Percentiles rank a stretch among this genome's conserved stretches.
Evolutionary conservation across 2,888 invertebrate genomes (phyloP).

Genomic region (Oegoconia quadripuncta): DNA sequence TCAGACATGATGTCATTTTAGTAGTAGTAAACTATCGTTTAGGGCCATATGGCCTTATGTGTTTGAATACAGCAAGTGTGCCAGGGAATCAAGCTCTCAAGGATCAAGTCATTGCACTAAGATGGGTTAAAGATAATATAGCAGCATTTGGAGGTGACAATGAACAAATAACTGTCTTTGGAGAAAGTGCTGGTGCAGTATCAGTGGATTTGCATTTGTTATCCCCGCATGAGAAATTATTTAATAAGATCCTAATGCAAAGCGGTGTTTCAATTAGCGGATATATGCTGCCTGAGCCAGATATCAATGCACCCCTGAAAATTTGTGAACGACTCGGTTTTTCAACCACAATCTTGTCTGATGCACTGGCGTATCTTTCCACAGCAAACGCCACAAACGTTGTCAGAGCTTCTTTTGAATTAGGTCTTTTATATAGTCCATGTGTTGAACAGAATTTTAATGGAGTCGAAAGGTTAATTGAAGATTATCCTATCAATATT

Average conservation of each 20-base stretch:
- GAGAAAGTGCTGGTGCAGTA: slow-evolving; percentile 21
- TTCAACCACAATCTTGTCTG: slow-evolving; percentile 17
- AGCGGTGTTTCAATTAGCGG: slow-evolving; percentile 37
- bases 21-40: slow-evolving; percentile 29
- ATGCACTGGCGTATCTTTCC: slow-evolving; percentile 27
- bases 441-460: slow-evolving; percentile 36
- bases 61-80: slow-evolving; percentile 22
- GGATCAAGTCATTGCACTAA: slow-evolving; percentile 24
- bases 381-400: slow-evolving; percentile 27
- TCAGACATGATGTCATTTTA: slow-evolving; percentile 25
- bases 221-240: slow-evolving; percentile 38
- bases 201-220: slow-evolving; percentile 33
- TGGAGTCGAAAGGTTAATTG: slow-evolving; percentile 30
- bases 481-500: slow-evolving; percentile 24
- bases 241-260: slow-evolving; percentile 43
- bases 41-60: slow-evolving; percentile 28
- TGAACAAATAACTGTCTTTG: slow-evolving; percentile 20
- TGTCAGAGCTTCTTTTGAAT: slow-evolving; percentile 26
- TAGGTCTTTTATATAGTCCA: slow-evolving; percentile 28
- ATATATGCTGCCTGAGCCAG: slow-evolving; percentile 17
- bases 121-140: slow-evolving; percentile 25
- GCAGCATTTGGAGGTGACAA: slow-evolving; percentile 23
- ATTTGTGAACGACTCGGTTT: slow-evolving; percentile 25
- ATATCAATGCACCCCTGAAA: slow-evolving; percentile 18
- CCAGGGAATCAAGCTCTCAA: slow-evolving; percentile 26